Evolutionary conservation across 2,888 invertebrate species (phyloP).

Genomic region (Oligia fasciuncula): DNA sequence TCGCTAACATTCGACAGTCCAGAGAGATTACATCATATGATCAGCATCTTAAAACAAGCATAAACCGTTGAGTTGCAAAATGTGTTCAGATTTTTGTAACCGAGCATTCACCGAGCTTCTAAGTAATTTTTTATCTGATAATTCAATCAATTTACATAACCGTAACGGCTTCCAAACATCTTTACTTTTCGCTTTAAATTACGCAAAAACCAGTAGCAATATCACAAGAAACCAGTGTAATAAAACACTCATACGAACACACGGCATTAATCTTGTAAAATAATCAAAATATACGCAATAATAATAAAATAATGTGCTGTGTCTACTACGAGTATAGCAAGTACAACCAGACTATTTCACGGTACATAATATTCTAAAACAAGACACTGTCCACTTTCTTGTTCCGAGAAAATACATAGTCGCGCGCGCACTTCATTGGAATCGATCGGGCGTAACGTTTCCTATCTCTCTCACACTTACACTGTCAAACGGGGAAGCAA

Average conservation of each 20-base stretch:
- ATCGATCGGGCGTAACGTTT: conserved; percentile 81
- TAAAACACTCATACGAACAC: conserved; percentile 56
- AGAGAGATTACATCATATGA: conserved; percentile 1
- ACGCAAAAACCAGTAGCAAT: conserved; percentile 62
- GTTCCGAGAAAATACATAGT: conserved; percentile 71
- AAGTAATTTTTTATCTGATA: conserved; percentile 64
- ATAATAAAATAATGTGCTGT: conserved; percentile 44
- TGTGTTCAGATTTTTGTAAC: conserved; percentile 30
- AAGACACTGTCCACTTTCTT: conserved; percentile 63
- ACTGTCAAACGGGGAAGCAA: conserved; percentile 15
- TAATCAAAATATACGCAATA: conserved; percentile 59
- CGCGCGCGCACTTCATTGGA: conserved; percentile 71
- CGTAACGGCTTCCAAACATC: conserved; percentile 45
- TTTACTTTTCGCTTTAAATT: conserved; percentile 60
- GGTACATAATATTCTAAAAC: conserved; percentile 64
- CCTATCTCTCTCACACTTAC: conserved; percentile 73
- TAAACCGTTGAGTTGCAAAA: conserved; percentile 14
- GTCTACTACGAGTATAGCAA: conserved; percentile 11
- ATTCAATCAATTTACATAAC: conserved; percentile 63
- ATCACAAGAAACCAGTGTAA: conserved; percentile 52
- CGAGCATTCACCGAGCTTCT: conserved; percentile 51
- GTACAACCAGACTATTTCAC: conserved; percentile 45
- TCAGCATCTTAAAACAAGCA: not conserved
- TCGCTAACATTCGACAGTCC: not conserved
- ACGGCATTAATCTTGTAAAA: conserved; percentile 55